A percentile compares a stretch with the other conserved stretches of the same genome.
Evolutionary conservation across 1,140 invertebrate species (phyloP).

Genomic region (Drosophila sulfurigaster): DNA sequence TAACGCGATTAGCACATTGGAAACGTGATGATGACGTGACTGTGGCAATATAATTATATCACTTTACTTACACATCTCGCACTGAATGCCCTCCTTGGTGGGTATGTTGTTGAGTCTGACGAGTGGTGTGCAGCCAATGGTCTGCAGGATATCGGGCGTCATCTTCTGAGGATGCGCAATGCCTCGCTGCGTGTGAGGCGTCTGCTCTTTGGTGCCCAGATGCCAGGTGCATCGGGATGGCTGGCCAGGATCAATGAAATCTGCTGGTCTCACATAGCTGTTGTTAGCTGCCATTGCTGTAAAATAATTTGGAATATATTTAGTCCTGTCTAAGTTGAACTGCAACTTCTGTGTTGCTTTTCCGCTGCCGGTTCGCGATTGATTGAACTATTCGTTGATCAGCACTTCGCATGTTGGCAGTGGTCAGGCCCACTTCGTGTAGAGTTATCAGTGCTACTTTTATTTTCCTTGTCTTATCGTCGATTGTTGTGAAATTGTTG

Average conservation of each 20-base stretch:
- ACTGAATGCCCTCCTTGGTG: constrained; percentile 92
- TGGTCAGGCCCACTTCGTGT: not conserved
- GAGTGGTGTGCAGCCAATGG: constrained; percentile 97
- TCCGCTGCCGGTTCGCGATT: not conserved
- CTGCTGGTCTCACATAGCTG: constrained; percentile 74
- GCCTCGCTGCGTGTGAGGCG: constrained; percentile 84
- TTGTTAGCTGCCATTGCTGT: constrained; percentile 69
- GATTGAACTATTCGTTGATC: not conserved
- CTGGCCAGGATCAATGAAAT: constrained; percentile 87
- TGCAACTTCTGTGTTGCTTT: not conserved
- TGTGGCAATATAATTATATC: not conserved
- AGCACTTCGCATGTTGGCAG: not conserved
- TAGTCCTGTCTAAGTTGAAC: not conserved
- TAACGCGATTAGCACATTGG: not conserved
- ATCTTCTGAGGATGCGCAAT: constrained; percentile 71
- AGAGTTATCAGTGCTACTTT: not conserved
- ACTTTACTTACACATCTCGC: constrained; percentile 95
- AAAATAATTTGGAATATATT: not conserved
- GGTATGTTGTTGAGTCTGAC: constrained; percentile 95
- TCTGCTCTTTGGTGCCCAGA: constrained; percentile 79
- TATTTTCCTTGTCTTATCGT: not conserved
- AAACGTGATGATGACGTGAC: not conserved
- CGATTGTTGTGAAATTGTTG: constrained; percentile 6
- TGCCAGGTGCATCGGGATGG: constrained; percentile 89
- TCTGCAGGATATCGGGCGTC: constrained; percentile 91